Percentiles rank a stretch among this genome's conserved stretches.
These are phyloP conservation scores for Rallus limicola DNA, from an alignment of 2,113 vertebrate genomes.

Conservation along the genomic window DNA sequence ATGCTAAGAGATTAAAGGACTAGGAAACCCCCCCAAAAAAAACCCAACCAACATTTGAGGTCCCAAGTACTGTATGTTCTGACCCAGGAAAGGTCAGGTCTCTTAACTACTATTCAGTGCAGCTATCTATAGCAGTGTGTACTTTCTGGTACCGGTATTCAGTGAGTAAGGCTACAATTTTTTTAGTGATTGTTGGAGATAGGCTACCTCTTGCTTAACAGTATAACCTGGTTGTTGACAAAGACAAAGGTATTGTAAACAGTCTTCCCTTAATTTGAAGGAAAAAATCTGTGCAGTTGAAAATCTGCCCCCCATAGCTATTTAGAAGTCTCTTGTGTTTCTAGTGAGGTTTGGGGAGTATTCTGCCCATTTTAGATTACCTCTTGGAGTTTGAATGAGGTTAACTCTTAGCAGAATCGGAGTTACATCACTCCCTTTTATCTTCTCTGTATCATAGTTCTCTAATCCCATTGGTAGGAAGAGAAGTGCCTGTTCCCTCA, in stretches of 20 bases:
- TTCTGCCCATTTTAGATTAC: neutral
- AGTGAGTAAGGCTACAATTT: neutral
- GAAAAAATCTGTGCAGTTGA: neutral
- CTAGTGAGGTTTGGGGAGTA: neutral
- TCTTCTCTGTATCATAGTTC: neutral
- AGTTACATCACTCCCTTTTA: neutral
- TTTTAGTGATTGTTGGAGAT: neutral
- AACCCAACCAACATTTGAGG: neutral
- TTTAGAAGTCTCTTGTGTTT: neutral
- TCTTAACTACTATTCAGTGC: neutral
- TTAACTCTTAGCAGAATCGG: neutral
- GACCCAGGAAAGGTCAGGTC: neutral
- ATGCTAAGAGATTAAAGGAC: neutral
- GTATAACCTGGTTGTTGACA: neutral
- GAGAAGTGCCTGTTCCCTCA: neutral
- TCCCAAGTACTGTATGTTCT: neutral
- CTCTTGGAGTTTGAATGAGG: neutral
- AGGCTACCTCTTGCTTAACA: no score
- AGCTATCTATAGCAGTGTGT: rapidly evolving
- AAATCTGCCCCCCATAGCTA: neutral
- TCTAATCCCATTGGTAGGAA: neutral
- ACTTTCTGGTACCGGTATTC: neutral
- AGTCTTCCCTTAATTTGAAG: neutral
- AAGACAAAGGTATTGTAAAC: neutral
- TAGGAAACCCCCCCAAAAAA: neutral